Percentiles rank a stretch among this genome's conserved stretches.
Evolutionary conservation across 2,113 vertebrate genomes (phyloP).

Genomic region (Sialia sialis): DNA sequence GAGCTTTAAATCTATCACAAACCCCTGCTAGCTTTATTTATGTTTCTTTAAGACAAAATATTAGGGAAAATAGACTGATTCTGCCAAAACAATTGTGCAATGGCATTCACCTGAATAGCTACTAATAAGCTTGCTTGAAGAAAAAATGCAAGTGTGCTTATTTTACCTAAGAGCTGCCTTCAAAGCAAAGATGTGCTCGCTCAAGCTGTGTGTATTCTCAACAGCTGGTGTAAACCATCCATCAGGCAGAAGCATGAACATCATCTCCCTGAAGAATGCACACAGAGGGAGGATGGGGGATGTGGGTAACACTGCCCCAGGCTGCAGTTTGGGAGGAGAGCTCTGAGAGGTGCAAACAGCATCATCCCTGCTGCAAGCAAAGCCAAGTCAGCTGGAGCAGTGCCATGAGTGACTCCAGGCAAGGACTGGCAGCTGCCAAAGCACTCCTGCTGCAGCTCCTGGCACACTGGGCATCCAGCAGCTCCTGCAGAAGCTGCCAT

Average conservation of each 20-base stretch:
- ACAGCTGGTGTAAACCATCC: constrained; percentile 8
- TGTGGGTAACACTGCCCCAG: background rate
- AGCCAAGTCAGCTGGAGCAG: background rate
- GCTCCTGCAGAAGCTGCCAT: background rate
- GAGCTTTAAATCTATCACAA: background rate
- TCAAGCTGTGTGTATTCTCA: constrained; percentile 24
- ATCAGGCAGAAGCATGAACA: constrained; percentile 32
- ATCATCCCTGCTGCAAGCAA: background rate
- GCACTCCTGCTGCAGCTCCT: background rate
- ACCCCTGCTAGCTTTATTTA: background rate
- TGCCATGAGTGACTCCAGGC: constrained; percentile 12
- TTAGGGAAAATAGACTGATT: background rate
- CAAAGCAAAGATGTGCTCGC: background rate
- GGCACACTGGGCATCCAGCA: background rate
- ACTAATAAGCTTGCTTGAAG: background rate
- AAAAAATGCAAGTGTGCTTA: background rate
- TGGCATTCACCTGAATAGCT: background rate
- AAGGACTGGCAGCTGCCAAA: background rate
- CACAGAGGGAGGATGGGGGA: background rate
- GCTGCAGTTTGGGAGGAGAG: constrained; percentile 6
- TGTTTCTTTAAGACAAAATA: background rate
- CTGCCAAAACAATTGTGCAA: background rate
- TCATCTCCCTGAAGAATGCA: constrained; percentile 3
- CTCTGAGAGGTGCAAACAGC: background rate
- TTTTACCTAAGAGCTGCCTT: background rate